Evolutionary conservation across 1,140 invertebrate species (phyloP).

Genomic region (Sitobion miscanthi): DNA sequence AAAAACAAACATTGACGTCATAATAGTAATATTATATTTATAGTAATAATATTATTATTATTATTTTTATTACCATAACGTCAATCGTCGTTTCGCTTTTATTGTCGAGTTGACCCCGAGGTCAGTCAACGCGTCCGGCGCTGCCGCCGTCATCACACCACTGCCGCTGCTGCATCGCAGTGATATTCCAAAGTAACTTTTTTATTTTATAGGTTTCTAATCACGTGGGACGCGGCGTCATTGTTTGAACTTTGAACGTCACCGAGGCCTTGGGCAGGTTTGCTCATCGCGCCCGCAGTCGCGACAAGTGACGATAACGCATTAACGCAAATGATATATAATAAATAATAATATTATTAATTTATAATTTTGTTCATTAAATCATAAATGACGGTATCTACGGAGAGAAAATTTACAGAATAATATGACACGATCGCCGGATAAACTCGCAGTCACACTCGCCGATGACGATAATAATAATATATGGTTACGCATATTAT

Average conservation of each 20-base stretch:
- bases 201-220: background rate
- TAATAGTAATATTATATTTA: background rate
- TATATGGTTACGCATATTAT: background rate
- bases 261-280: background rate
- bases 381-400: background rate
- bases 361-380: background rate
- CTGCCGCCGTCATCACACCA: background rate
- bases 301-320: background rate
- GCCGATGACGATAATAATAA: background rate
- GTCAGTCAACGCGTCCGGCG: background rate
- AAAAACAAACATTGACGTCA: background rate
- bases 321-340: too few species aligned
- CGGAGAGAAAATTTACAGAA: conserved; percentile 9
- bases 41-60: background rate
- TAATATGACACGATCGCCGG: background rate
- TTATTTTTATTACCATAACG: background rate
- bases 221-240: background rate
- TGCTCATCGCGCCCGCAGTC: background rate
- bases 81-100: background rate
- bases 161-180: background rate
- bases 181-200: background rate
- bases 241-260: background rate
- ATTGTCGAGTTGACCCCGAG: background rate
- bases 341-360: background rate
- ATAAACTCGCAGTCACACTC: background rate